A percentile compares a stretch with the other conserved stretches of the same genome.
Conservation (phyloP, 2,113 vertebrate genomes). For the Chitala chitala region DNA sequence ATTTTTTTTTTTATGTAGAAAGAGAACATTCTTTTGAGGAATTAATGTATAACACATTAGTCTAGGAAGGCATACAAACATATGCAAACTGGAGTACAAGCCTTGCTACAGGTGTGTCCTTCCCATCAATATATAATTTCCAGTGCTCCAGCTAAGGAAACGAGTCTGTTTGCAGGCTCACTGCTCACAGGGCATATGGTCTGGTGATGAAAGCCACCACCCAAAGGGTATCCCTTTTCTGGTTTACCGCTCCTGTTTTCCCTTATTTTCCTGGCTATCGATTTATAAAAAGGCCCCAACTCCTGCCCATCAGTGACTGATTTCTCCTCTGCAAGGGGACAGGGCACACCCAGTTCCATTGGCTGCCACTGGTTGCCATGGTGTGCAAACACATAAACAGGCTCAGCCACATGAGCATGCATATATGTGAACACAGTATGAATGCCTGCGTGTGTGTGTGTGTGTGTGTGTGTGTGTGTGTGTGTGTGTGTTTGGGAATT, state of each 20-base stretch:
- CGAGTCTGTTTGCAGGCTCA: too few relatives aligned
- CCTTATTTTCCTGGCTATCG: neutral
- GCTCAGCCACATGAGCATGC: neutral
- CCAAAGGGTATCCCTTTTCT: neutral
- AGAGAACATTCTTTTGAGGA: too few relatives aligned
- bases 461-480: constrained; percentile 1
- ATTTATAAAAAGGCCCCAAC: neutral
- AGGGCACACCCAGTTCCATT: neutral
- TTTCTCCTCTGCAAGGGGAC: neutral
- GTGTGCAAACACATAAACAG: neutral
- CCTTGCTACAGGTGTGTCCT: too few relatives aligned
- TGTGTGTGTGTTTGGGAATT: too few relatives aligned
- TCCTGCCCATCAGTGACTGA: neutral
- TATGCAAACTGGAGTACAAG: too few relatives aligned
- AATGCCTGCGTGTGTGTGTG: neutral
- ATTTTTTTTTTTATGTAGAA: too few relatives aligned
- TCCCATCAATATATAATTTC: too few relatives aligned
- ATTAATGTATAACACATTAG: too few relatives aligned
- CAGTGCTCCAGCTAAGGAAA: too few relatives aligned
- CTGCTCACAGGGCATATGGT: neutral
- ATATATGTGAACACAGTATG: neutral
- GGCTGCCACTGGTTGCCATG: neutral
- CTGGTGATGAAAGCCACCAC: neutral
- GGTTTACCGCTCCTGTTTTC: neutral
- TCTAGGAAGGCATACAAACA: too few relatives aligned